A percentile compares a stretch with the other conserved stretches of the same genome.
These are phyloP conservation scores for Gonioctena quinquepunctata DNA, from an alignment of 1,140 invertebrate genomes.

Conservation along the genomic window DNA sequence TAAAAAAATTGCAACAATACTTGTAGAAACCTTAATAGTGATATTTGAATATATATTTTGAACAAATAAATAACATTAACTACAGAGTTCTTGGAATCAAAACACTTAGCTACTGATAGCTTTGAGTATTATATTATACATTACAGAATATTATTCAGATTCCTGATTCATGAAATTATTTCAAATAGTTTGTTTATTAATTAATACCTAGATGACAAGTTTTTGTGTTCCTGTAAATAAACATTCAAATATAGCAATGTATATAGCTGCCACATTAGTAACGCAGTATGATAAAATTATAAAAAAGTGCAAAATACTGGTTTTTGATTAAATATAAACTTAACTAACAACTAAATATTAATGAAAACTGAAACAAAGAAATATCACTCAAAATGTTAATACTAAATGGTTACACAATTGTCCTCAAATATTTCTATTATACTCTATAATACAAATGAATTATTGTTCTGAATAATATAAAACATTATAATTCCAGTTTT, in stretches of 20 bases:
- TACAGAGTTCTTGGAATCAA: too few relatives aligned
- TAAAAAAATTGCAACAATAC: too few relatives aligned
- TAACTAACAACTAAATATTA: constrained; percentile 28
- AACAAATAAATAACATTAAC: too few relatives aligned
- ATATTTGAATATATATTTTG: too few relatives aligned
- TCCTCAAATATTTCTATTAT: too few relatives aligned
- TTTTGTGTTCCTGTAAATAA: background rate
- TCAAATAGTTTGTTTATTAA: too few relatives aligned
- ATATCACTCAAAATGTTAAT: constrained; percentile 46
- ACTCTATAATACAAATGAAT: background rate
- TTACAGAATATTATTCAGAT: too few relatives aligned
- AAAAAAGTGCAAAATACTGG: constrained; percentile 51
- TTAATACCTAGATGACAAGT: too few relatives aligned
- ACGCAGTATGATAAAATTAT: constrained; percentile 23
- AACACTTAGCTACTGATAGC: too few relatives aligned
- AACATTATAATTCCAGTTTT: background rate
- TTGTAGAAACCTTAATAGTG: too few relatives aligned
- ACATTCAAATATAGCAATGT: background rate
- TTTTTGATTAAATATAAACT: constrained; percentile 47
- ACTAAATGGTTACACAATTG: constrained; percentile 41
- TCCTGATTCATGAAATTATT: too few relatives aligned
- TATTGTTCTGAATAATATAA: background rate
- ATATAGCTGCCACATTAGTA: constrained; percentile 35
- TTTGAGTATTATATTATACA: too few relatives aligned
- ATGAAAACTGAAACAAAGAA: constrained; percentile 36